phyloP scores from a whole-genome alignment of 1,140 invertebrate species.

The Campoletis sonorensis region DNA sequence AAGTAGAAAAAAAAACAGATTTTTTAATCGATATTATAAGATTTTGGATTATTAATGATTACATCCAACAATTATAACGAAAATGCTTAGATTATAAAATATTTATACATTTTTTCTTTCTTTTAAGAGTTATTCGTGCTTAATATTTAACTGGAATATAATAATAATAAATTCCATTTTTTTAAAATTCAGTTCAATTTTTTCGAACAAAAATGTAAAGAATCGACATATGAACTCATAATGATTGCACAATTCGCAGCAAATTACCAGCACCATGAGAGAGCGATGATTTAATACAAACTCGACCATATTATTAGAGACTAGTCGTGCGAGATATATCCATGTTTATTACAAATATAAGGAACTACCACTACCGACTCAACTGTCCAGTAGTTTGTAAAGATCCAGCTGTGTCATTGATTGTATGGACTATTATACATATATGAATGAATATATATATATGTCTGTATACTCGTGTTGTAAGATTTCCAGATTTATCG shows the following conservation, averaged over 20 bases:
- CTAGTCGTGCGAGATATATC: neutral
- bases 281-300: neutral
- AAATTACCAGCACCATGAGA: neutral
- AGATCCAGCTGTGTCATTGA: neutral
- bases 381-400: neutral
- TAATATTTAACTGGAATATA: neutral
- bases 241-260: neutral
- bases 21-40: too few species aligned
- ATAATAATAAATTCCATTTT: too few species aligned
- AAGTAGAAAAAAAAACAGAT: too few species aligned
- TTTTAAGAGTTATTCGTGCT: neutral
- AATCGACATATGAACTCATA: neutral
- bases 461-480: neutral
- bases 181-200: too few species aligned
- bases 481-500: neutral
- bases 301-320: neutral
- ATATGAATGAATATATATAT: neutral
- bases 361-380: neutral
- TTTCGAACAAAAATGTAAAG: neutral
- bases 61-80: too few species aligned
- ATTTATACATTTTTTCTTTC: too few species aligned
- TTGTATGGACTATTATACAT: neutral
- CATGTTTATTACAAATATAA: slow-evolving; percentile 4
- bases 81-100: too few species aligned
- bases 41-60: too few species aligned